Evolutionary conservation across 2,113 vertebrate species (phyloP), one percentile per base, ranked within the genome.

Genomic region (Piprites chloris): DNA sequence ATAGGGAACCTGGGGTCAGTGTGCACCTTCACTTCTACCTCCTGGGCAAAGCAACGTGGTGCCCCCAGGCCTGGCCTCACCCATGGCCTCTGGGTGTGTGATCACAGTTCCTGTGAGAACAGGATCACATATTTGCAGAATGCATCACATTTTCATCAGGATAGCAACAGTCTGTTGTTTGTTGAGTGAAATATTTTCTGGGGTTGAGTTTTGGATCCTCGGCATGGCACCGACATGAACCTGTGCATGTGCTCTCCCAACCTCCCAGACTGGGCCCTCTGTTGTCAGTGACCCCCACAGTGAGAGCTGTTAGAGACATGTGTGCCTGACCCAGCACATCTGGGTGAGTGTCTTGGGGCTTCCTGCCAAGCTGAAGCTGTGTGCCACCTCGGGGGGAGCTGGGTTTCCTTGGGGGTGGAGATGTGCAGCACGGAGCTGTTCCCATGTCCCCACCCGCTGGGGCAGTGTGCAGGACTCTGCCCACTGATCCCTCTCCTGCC

Each of bases 41-140:
- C 41, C 44, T 56, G 61, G 33, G 61, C 50, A 44, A 12, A 49
- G 7, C 11, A 10, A 0, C 19, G 10, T 5, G 0, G 0, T 12
- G 26, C 6, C 82, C 58, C 53, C 46, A 37, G 22, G 4, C 26
- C 37, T 21, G 28, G 74, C 82, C 72, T 69, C 50, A 3, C 44
- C 53, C 9, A 0, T 41, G 14, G 32, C n/a, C 69, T 41, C 52
- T 0, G 1, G 24, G 19, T 12, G 59, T 47, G 5, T 12, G 37
- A 52, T 81, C 73, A 9, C 33, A 52, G 35, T 56, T 41, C 47
- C 0, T 76, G 79, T 61, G 75, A 61, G 86, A 65, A 61, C 83
- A 77, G 2, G 71, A 52, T 30, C 62, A 3, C 15, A 0, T 63
- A 23, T 10, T 42, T 90, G 74, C 42, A 23, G 41, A 27, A 19